A percentile compares a stretch with the other conserved stretches of the same genome.
Conservation (phyloP, 2,797 vertebrate species). For the Heterohyrax brucei region DNA sequence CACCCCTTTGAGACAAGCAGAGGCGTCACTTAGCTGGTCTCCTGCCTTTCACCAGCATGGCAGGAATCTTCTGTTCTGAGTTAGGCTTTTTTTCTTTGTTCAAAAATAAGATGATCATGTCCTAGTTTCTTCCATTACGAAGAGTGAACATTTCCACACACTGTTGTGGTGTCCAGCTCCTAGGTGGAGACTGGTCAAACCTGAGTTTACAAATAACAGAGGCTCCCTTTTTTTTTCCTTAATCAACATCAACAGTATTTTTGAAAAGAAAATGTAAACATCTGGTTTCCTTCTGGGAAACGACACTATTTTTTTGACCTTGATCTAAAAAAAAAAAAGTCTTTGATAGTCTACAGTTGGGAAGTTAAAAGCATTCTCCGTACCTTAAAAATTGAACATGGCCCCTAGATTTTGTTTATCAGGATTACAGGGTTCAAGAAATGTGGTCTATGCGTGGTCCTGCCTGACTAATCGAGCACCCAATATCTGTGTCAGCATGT, state of each 20-base stretch:
- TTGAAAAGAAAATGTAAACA: slow-evolving; percentile 87
- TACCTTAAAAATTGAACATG: slow-evolving; percentile 3
- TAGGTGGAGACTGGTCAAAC: slow-evolving; percentile 79
- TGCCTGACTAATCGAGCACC: slow-evolving; percentile 55
- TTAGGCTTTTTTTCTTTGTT: slow-evolving; percentile 41
- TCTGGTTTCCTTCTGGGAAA: slow-evolving; percentile 88
- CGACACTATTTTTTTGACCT: slow-evolving; percentile 78
- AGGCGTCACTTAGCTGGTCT: background rate
- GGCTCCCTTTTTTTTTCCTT: slow-evolving; percentile 48
- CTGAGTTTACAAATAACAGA: slow-evolving; percentile 79
- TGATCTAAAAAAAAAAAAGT: slow-evolving; percentile 83
- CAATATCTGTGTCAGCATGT: slow-evolving; percentile 36
- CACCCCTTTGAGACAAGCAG: background rate
- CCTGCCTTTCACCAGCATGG: background rate
- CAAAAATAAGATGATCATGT: slow-evolving; percentile 3
- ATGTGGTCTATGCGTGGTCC: background rate
- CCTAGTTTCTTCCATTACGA: slow-evolving; percentile 34
- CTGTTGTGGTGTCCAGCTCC: slow-evolving; percentile 47
- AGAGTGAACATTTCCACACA: slow-evolving; percentile 52
- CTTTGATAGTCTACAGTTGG: slow-evolving; percentile 69
- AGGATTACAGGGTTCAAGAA: background rate
- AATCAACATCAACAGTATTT: slow-evolving; percentile 67
- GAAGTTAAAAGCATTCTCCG: slow-evolving; percentile 53
- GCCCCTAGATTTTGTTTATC: slow-evolving; percentile 14
- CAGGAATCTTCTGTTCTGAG: background rate